A percentile compares a stretch with the other conserved stretches of the same genome.
These are phyloP conservation scores for Protobothrops flavoviridis DNA, from an alignment of 2,113 vertebrate species.

Conservation along the genomic window DNA sequence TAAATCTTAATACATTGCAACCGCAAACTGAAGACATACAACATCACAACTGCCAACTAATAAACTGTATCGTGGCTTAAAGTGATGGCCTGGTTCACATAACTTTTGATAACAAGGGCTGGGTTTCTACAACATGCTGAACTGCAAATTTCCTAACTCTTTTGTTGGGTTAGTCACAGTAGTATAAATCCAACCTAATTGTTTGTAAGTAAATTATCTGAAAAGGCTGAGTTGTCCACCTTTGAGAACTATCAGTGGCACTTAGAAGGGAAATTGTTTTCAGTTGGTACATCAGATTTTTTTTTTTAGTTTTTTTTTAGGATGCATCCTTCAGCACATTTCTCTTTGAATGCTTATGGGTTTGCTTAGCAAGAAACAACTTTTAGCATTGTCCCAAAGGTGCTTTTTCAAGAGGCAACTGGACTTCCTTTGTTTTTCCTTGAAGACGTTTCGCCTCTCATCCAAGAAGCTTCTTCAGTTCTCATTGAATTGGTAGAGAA, in stretches of 20 bases:
- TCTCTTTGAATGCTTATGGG: neutral
- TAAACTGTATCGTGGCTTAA: neutral
- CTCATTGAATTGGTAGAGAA: too few relatives aligned
- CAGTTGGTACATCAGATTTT: neutral
- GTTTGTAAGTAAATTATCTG: neutral
- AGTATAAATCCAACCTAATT: neutral
- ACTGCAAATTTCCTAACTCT: neutral
- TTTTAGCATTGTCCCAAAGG: neutral
- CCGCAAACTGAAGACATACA: neutral
- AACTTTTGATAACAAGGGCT: neutral
- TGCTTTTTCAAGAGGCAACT: too few relatives aligned
- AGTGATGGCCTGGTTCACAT: neutral
- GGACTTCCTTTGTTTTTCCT: too few relatives aligned
- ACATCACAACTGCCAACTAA: neutral
- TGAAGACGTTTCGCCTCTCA: too few relatives aligned
- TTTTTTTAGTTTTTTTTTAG: neutral
- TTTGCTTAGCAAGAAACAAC: neutral
- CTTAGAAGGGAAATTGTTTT: neutral
- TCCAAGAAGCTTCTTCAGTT: too few relatives aligned
- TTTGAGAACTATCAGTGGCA: neutral
- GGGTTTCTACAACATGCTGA: neutral
- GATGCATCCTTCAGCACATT: neutral
- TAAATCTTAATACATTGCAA: neutral
- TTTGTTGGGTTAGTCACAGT: neutral
- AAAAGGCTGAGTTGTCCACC: neutral